Conservation (phyloP, 2,113 vertebrate species). For the Genyomyrus donnyi region DNA sequence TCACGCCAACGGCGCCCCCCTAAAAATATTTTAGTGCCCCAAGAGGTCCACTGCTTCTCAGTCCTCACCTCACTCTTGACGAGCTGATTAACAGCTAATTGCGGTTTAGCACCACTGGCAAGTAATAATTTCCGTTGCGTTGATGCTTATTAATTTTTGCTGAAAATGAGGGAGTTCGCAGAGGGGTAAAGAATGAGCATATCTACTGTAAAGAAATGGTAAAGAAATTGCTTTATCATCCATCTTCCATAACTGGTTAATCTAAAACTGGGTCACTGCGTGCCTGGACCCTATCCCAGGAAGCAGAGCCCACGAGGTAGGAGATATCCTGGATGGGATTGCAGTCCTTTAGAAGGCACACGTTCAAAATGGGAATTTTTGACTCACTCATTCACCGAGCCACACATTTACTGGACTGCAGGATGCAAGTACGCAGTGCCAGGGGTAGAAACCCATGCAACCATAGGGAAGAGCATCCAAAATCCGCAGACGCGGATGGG, state of each 20-base stretch:
- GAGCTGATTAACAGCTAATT: conserved; percentile 5
- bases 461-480: not conserved
- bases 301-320: not conserved
- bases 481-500: not conserved
- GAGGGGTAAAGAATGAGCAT: not conserved
- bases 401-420: not conserved
- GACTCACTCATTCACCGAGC: not conserved
- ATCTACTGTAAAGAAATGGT: not conserved
- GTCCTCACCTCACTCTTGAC: not conserved
- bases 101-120: not conserved
- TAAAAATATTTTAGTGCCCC: not conserved
- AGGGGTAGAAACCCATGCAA: not conserved
- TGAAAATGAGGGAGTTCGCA: not conserved
- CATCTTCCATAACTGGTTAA: not conserved
- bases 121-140: not conserved
- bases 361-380: not conserved
- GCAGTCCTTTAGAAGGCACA: not conserved
- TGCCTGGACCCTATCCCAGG: not conserved
- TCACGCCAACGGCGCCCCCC: not conserved
- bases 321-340: not conserved
- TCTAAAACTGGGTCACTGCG: not conserved
- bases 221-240: not conserved
- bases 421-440: not conserved
- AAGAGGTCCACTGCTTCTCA: not conserved
- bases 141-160: not conserved